These are phyloP conservation scores for Damaliscus lunatus DNA, from an alignment of 2,113 vertebrate genomes.

Conservation along the genomic window DNA sequence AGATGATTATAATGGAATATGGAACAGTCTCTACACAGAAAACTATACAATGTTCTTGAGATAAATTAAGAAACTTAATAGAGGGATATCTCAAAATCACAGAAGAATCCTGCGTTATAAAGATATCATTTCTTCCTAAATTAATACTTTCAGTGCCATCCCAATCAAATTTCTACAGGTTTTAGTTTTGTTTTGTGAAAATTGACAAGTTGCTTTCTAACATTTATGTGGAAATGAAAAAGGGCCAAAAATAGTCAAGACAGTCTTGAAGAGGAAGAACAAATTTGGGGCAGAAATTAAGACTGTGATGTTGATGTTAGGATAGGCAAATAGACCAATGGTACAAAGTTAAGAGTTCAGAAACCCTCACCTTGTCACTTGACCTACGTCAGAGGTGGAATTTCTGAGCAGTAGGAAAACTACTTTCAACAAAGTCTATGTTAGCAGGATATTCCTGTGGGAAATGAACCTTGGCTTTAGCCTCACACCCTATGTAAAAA, in stretches of 20 bases:
- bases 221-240: constrained; percentile 8
- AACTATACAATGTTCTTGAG: neutral
- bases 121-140: neutral
- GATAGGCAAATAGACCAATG: neutral
- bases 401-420: neutral
- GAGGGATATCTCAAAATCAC: neutral
- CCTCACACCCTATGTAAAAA: neutral
- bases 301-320: neutral
- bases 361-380: neutral
- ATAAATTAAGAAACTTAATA: neutral
- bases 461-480: neutral
- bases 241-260: neutral
- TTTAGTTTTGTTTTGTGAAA: neutral
- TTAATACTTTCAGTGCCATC: neutral
- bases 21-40: neutral
- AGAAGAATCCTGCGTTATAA: neutral
- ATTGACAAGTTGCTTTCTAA: neutral
- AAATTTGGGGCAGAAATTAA: neutral
- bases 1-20: neutral
- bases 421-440: neutral
- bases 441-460: neutral
- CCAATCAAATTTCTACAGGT: neutral
- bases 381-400: neutral
- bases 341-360: neutral
- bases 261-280: neutral